phyloP scores from a whole-genome alignment of 2,888 invertebrate genomes.

The Ametastegia equiseti region DNA sequence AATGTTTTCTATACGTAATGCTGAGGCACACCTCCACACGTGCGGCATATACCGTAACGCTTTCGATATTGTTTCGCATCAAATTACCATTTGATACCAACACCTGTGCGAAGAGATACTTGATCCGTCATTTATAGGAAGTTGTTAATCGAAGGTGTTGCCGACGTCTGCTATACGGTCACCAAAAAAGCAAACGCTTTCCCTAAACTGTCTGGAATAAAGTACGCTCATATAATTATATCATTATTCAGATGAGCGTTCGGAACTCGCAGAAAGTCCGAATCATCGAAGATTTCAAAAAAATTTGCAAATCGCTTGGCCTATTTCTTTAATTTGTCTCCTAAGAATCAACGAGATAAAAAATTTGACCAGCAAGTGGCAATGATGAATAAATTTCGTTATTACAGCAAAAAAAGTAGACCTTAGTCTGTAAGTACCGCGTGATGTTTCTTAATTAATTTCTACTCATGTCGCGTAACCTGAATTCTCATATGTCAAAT shows the following conservation, averaged over 20 bases:
- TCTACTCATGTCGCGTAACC: neutral
- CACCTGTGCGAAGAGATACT: conserved; percentile 18
- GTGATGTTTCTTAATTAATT: neutral
- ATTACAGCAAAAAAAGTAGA: neutral
- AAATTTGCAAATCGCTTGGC: neutral
- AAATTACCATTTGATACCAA: conserved; percentile 5
- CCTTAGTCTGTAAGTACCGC: neutral
- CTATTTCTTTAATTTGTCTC: neutral
- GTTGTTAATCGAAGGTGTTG: neutral
- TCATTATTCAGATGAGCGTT: neutral
- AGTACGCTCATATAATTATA: conserved; percentile 2
- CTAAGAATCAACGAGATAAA: neutral
- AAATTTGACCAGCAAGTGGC: neutral
- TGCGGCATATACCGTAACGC: neutral
- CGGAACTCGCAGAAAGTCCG: neutral
- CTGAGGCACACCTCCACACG: neutral
- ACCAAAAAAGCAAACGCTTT: conserved; percentile 21
- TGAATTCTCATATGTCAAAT: neutral
- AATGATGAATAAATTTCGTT: neutral
- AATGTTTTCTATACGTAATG: conserved; percentile 1
- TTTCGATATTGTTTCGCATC: conserved; percentile 15
- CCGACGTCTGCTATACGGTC: neutral
- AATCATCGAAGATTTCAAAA: neutral
- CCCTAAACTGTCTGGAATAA: conserved; percentile 13
- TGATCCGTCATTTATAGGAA: conserved; percentile 6